These are phyloP conservation scores for Montipora foliosa DNA, from an alignment of 64 coral and sea anemone species.

Conservation along the genomic window DNA sequence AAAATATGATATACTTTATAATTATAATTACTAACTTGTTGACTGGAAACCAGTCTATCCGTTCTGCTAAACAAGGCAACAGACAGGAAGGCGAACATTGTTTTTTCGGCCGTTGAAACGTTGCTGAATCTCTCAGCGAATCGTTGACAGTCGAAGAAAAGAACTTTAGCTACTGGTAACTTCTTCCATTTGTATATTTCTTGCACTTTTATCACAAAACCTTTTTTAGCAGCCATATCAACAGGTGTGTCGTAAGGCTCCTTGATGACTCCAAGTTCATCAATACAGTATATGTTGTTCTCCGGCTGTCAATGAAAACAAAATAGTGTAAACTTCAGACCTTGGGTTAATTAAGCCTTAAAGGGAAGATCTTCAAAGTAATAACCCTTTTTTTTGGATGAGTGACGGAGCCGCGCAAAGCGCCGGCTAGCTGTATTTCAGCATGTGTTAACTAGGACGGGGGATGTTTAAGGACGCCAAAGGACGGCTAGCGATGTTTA, in stretches of 20 bases:
- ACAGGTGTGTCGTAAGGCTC: neutral
- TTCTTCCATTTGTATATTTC: constrained; percentile 49
- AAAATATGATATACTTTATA: neutral
- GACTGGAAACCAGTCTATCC: neutral
- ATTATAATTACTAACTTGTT: neutral
- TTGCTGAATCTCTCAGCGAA: constrained; percentile 10
- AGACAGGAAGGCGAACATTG: neutral
- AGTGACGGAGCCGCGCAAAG: too few species aligned
- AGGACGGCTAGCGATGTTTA: too few species aligned
- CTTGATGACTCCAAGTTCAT: constrained; percentile 5
- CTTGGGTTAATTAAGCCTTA: too few species aligned
- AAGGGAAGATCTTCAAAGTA: too few species aligned
- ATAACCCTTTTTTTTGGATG: too few species aligned
- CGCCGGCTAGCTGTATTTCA: too few species aligned
- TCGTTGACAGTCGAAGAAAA: constrained; percentile 56
- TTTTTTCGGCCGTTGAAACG: neutral
- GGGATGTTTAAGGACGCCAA: too few species aligned
- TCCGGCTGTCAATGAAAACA: neutral
- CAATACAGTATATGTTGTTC: neutral
- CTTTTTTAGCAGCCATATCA: constrained; percentile 6
- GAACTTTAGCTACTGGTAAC: constrained; percentile 24
- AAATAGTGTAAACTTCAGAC: neutral
- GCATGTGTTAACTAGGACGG: too few species aligned
- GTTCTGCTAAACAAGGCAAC: neutral
- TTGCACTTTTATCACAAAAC: constrained; percentile 40